Conservation (phyloP, 2,888 invertebrate genomes). For the Crossocerus cetratus region DNA sequence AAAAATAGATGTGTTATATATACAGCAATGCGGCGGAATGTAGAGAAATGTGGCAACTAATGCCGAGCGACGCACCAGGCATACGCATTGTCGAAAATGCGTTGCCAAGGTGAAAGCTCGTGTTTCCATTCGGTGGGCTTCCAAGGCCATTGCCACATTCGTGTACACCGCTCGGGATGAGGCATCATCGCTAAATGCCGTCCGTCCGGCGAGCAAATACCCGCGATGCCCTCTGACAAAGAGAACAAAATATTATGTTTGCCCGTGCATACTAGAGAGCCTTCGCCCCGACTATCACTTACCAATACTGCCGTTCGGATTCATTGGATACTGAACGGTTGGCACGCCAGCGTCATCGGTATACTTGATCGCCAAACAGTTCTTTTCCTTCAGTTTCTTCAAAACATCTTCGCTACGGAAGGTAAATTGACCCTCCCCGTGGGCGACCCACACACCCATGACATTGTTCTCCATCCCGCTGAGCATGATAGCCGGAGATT, state of each 20-base stretch:
- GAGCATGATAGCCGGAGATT: slow-evolving; percentile 90
- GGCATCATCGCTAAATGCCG: slow-evolving; percentile 99
- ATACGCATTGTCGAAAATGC: slow-evolving; percentile 94
- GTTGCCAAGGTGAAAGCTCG: slow-evolving; percentile 91
- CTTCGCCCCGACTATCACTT: slow-evolving; percentile 55
- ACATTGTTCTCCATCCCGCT: slow-evolving; percentile 91
- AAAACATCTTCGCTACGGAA: slow-evolving; percentile 79
- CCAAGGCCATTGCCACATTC: slow-evolving; percentile 94
- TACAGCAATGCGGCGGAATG: slow-evolving; percentile 11
- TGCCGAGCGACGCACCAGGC: slow-evolving; percentile 79
- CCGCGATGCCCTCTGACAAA: slow-evolving; percentile 87
- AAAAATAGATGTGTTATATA: slow-evolving; percentile 21
- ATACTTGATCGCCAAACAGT: slow-evolving; percentile 88
- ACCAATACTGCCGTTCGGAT: slow-evolving; percentile 94
- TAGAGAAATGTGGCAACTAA: slow-evolving; percentile 2
- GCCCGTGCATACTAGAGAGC: too few species aligned
- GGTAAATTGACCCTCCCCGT: slow-evolving; percentile 93
- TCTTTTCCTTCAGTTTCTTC: slow-evolving; percentile 78
- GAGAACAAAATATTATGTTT: slow-evolving; percentile 1
- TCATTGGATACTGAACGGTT: slow-evolving; percentile 92
- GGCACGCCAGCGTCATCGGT: slow-evolving; percentile 87
- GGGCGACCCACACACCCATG: slow-evolving; percentile 97
- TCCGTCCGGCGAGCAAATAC: slow-evolving; percentile 92
- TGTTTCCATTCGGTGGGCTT: slow-evolving; percentile 78
- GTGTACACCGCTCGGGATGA: slow-evolving; percentile 95